These are phyloP conservation scores for Charanyca ferruginea DNA, from an alignment of 2,888 invertebrate species.

Conservation along the genomic window DNA sequence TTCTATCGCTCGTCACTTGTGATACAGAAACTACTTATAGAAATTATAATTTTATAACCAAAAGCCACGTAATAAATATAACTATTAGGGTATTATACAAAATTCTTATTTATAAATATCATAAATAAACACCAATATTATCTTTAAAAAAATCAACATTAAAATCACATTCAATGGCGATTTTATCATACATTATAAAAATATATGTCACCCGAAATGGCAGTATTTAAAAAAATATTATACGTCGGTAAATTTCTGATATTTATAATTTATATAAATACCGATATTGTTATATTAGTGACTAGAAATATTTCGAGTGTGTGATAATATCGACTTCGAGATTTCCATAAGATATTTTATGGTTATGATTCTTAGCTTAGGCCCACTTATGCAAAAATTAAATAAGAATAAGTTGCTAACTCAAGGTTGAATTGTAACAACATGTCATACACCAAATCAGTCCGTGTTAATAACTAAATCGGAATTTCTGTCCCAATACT, in stretches of 20 bases:
- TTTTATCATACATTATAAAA: constrained; percentile 46
- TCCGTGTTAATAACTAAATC: not conserved
- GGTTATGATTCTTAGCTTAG: not conserved
- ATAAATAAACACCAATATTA: constrained; percentile 45
- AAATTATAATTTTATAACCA: constrained; percentile 11
- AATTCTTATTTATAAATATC: constrained; percentile 32
- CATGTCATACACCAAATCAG: not conserved
- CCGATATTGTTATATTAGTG: constrained; percentile 36
- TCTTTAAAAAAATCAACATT: constrained; percentile 36
- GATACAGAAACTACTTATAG: too few relatives aligned
- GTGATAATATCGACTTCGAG: constrained; percentile 23
- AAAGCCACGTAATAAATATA: constrained; percentile 5
- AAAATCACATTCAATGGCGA: constrained; percentile 51
- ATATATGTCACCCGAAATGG: constrained; percentile 59
- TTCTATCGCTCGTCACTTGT: not conserved
- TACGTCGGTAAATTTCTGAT: constrained; percentile 39
- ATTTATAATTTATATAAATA: constrained; percentile 51
- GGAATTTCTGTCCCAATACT: too few relatives aligned
- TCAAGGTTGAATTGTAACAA: not conserved
- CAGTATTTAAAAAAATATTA: constrained; percentile 40
- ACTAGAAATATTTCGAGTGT: constrained; percentile 46
- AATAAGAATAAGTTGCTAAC: not conserved
- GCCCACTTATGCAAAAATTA: not conserved
- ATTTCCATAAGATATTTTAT: constrained; percentile 30
- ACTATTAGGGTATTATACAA: constrained; percentile 9